Conservation (phyloP, 2,113 vertebrate genomes). For the Leptocoma aspasia region DNA sequence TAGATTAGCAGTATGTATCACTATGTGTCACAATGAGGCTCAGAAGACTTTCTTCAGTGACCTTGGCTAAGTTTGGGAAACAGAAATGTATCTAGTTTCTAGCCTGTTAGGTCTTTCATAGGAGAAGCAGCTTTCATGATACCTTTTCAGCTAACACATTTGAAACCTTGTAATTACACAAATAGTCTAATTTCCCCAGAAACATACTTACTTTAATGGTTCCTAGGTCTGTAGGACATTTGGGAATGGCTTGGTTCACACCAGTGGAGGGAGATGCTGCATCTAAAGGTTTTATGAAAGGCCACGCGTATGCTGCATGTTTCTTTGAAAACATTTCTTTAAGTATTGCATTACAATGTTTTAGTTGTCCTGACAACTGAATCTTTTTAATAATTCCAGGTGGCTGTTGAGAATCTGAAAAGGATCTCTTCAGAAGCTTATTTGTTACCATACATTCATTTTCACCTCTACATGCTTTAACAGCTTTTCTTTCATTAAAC, state of each 20-base stretch:
- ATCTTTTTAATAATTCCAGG: conserved; percentile 50
- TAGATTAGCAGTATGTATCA: background rate
- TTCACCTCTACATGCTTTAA: conserved; percentile 57
- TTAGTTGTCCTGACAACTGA: conserved; percentile 75
- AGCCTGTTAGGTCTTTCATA: background rate
- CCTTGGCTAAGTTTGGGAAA: background rate
- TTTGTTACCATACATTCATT: conserved; percentile 50
- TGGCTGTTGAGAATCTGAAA: conserved; percentile 70
- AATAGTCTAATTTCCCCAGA: background rate
- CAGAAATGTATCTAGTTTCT: background rate
- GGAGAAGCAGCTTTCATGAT: background rate
- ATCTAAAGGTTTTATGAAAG: conserved; percentile 84
- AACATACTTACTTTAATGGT: conserved; percentile 81
- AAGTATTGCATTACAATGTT: conserved; percentile 80
- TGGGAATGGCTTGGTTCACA: conserved; percentile 78
- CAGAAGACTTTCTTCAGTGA: background rate
- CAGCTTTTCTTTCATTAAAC: conserved; percentile 44
- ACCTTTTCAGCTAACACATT: background rate
- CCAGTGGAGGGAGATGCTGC: conserved; percentile 67
- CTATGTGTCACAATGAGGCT: accelerated
- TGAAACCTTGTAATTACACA: background rate
- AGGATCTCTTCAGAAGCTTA: conserved; percentile 70
- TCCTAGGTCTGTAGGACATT: conserved; percentile 83
- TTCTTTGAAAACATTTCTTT: conserved; percentile 89
- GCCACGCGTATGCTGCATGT: conserved; percentile 84